phyloP scores from a whole-genome alignment of 2,113 vertebrate genomes.

The Sceloporus undulatus region DNA sequence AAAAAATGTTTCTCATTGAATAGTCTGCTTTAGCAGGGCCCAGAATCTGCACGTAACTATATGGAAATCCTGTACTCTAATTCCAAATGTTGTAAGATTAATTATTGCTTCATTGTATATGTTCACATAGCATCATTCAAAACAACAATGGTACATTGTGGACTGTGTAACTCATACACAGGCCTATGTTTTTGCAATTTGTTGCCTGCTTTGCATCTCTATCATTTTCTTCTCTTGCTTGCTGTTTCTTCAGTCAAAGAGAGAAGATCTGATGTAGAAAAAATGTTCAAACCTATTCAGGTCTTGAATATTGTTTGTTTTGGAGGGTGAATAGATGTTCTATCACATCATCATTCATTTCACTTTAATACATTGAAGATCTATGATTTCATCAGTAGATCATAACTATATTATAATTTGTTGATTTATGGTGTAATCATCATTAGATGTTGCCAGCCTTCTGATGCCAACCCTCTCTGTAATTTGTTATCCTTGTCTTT shows the following conservation, averaged over 20 bases:
- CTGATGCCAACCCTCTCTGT: too few relatives aligned
- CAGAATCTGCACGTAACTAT: not conserved
- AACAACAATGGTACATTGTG: slow-evolving; percentile 5
- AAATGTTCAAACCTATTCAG: not conserved
- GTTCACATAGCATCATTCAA: slow-evolving; percentile 10
- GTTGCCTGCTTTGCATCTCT: not conserved
- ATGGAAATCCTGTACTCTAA: not conserved
- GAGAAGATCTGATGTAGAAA: not conserved
- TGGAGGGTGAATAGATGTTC: too few relatives aligned
- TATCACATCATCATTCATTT: too few relatives aligned
- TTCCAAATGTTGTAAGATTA: slow-evolving; percentile 2
- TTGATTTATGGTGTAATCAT: too few relatives aligned
- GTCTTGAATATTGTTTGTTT: too few relatives aligned
- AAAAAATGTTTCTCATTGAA: not conserved
- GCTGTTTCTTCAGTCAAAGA: not conserved
- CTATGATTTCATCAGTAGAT: too few relatives aligned
- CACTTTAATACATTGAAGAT: too few relatives aligned
- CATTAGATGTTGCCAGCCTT: too few relatives aligned
- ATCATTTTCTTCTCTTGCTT: not conserved
- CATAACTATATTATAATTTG: too few relatives aligned
- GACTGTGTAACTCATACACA: not conserved
- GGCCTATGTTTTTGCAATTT: not conserved
- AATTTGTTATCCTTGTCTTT: too few relatives aligned
- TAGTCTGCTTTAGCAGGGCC: not conserved
- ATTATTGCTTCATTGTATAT: not conserved